phyloP scores from a whole-genome alignment of 2,113 vertebrate genomes.

The Halichoerus grypus region DNA sequence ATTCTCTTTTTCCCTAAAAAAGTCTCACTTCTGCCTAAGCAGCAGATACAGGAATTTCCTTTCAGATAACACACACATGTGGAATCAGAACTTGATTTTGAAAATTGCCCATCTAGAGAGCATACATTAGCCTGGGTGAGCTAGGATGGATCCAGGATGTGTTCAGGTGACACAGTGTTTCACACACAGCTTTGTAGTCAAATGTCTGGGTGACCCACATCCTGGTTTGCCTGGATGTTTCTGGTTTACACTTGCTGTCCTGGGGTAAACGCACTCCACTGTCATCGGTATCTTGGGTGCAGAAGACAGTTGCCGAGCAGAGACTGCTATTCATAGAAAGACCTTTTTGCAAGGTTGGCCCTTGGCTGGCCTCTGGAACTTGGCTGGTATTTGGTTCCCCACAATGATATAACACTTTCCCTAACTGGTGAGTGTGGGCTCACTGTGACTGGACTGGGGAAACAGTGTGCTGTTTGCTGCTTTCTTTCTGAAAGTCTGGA shows the following conservation, averaged over 20 bases:
- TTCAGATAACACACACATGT: neutral
- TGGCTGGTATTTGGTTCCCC: accelerated
- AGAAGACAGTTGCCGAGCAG: neutral
- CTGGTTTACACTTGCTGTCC: no score
- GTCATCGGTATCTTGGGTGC: accelerated
- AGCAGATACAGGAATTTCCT: neutral
- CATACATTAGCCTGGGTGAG: accelerated
- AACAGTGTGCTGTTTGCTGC: neutral
- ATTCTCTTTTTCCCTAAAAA: neutral
- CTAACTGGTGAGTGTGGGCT: neutral
- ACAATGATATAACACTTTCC: neutral
- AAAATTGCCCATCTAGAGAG: neutral
- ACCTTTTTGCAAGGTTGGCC: neutral
- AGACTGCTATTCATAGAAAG: neutral
- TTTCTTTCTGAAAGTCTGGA: neutral
- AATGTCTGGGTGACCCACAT: neutral
- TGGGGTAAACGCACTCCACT: no score
- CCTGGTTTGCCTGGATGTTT: neutral
- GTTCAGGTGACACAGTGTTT: accelerated
- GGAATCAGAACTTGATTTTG: neutral
- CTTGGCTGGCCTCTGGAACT: neutral
- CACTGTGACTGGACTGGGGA: no score
- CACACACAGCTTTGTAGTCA: neutral
- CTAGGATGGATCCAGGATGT: accelerated
- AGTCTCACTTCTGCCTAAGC: neutral